Conservation (phyloP, 2,888 invertebrate genomes). For the Ecdyonurus torrentis region DNA sequence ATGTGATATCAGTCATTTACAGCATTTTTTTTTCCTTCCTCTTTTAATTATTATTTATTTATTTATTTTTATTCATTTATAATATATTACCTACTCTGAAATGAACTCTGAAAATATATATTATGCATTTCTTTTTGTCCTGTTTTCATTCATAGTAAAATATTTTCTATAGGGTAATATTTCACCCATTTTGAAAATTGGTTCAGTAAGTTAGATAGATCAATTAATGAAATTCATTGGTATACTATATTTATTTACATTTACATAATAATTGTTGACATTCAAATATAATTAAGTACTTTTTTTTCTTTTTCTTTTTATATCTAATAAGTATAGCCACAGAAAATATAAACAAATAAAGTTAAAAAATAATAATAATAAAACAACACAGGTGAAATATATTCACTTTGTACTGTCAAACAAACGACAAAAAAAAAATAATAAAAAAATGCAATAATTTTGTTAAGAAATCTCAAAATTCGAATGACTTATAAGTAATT, state of each 20-base stretch:
- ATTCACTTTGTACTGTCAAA: not conserved
- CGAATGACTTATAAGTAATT: too few species aligned
- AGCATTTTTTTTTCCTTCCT: too few species aligned
- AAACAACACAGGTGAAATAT: not conserved
- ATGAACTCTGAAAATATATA: not conserved
- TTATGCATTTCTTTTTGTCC: not conserved
- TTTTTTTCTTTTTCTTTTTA: not conserved
- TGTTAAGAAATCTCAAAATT: too few species aligned
- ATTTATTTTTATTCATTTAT: not conserved
- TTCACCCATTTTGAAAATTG: not conserved
- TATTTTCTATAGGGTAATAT: not conserved
- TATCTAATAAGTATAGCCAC: too few species aligned
- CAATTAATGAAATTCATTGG: not conserved
- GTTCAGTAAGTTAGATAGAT: not conserved
- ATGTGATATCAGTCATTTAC: not conserved
- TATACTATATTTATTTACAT: not conserved
- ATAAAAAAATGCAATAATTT: too few species aligned
- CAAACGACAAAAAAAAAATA: too few species aligned
- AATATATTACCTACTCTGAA: not conserved
- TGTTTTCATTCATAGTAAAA: too few species aligned
- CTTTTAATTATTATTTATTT: too few species aligned
- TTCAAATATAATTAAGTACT: not conserved
- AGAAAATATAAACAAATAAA: too few species aligned
- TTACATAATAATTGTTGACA: not conserved
- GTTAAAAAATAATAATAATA: not conserved